Evolutionary conservation across 2,113 vertebrate genomes (phyloP), one percentile per base, ranked within the genome.

Genomic region (Xiphophorus hellerii): DNA sequence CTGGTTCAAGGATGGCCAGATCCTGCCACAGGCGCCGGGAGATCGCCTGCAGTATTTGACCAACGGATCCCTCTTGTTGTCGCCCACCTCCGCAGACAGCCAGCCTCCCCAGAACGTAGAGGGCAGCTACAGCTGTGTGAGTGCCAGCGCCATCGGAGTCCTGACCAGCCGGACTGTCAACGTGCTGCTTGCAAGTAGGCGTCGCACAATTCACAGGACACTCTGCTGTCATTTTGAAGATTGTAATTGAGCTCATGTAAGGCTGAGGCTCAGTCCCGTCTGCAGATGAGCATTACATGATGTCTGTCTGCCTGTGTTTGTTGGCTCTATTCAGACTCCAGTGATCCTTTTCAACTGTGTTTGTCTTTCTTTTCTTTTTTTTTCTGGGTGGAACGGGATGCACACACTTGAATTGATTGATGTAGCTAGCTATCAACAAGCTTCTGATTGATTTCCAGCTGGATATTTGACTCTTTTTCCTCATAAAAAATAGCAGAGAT

Each of bases 101-200:
- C 92, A 68, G 61, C 77, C 85, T 62, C 83, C 84, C 0, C 85
- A 77, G 61, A 86, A 22, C 1, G 78, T 95, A 62, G 96, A 97
- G 84, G 97, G 97, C 29, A 95, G 92, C 78, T 99, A 98, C 87
- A 96, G 96, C 92, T 99, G 98, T 0, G 78, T 96, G 82, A 95
- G 93, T 30, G 93, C 92, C 28, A 92, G 96, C 66, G 91, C 96
- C 2, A 91, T 95, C 0, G 97, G 98, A 81, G 94, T 93, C 2
- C 91, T 98, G 85, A 96, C 94, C 88, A 98, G 97, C 90, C 96
- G 97, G 80, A 95, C 93, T 0, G 93, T 96, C 8, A 88, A 92
- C 69, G 93, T 99, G 85, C 95, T 94, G 66, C 90, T 95, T 33
- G 94, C 97, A 92, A 95, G 98, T 99, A 93, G 94, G 97, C 96